A percentile compares a stretch with the other conserved stretches of the same genome.
phyloP scores from a whole-genome alignment of 2,888 invertebrate genomes.

The Torymus aiolomorphi region DNA sequence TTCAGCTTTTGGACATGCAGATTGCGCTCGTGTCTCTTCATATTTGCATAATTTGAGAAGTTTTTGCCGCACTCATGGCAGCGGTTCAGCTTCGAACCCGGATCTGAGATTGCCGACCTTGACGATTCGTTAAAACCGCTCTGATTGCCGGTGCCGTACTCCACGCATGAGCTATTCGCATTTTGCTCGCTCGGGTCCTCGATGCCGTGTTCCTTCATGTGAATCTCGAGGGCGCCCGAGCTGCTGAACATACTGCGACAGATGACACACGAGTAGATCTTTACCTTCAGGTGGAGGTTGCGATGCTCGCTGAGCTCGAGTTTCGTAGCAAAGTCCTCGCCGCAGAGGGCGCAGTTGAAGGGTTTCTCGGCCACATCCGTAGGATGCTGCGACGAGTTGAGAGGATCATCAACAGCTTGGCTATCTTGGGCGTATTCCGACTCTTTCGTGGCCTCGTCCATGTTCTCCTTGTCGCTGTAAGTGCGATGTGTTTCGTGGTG shows the following conservation, averaged over 20 bases:
- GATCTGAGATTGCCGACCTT: slow-evolving; percentile 57
- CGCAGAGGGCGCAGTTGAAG: slow-evolving; percentile 80
- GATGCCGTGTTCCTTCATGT: slow-evolving; percentile 72
- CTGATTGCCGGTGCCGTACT: slow-evolving; percentile 58
- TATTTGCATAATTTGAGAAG: slow-evolving; percentile 75
- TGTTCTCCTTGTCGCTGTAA: neutral
- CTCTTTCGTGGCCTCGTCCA: slow-evolving; percentile 1
- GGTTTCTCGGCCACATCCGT: slow-evolving; percentile 42
- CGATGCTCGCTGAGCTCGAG: slow-evolving; percentile 82
- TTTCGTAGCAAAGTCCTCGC: slow-evolving; percentile 79
- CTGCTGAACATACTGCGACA: slow-evolving; percentile 81
- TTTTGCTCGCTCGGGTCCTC: slow-evolving; percentile 64
- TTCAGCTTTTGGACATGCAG: slow-evolving; percentile 64
- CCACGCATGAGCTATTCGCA: slow-evolving; percentile 64
- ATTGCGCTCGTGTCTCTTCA: slow-evolving; percentile 69
- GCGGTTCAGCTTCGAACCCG: slow-evolving; percentile 67
- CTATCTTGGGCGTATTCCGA: neutral
- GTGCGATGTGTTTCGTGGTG: slow-evolving; percentile 70
- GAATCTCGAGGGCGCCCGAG: slow-evolving; percentile 75
- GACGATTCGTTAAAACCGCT: slow-evolving; percentile 45
- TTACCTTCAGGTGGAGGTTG: slow-evolving; percentile 81
- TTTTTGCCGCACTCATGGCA: slow-evolving; percentile 80
- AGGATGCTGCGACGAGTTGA: neutral
- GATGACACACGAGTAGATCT: slow-evolving; percentile 80
- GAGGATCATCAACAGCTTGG: neutral